A percentile compares a stretch with the other conserved stretches of the same genome.
Conservation (phyloP, 1,140 invertebrate species). For the Sminthurinus signatus region DNA sequence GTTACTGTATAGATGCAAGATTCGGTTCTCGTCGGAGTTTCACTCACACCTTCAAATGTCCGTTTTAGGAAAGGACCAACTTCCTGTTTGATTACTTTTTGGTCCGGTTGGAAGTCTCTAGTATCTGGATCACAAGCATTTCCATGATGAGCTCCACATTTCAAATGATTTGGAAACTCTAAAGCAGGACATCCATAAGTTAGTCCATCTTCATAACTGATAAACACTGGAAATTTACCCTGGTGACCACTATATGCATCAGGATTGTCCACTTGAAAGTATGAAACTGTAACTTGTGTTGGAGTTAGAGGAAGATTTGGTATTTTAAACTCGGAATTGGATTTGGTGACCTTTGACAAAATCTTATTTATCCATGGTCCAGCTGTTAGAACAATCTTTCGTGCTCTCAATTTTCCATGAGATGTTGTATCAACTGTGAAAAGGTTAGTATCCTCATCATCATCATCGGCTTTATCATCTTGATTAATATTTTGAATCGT, state of each 20-base stretch:
- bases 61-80: constrained; percentile 6
- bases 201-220: constrained; percentile 18
- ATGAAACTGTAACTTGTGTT: constrained; percentile 26
- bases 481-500: neutral
- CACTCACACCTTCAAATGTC: constrained; percentile 11
- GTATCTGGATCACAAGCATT: constrained; percentile 31
- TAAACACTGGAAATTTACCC: constrained; percentile 30
- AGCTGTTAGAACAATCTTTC: constrained; percentile 31
- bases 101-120: constrained; percentile 15
- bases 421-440: neutral
- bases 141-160: constrained; percentile 26
- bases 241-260: constrained; percentile 5
- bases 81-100: neutral
- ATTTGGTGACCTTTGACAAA: neutral
- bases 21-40: constrained; percentile 19
- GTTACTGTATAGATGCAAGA: constrained; percentile 32
- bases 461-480: no score
- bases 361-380: constrained; percentile 37
- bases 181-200: constrained; percentile 32
- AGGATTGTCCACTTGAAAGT: constrained; percentile 30
- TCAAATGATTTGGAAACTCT: constrained; percentile 32
- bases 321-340: neutral
- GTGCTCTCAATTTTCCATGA: neutral
- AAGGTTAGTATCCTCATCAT: no score
- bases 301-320: constrained; percentile 20